Conservation (phyloP, 2,113 vertebrate species). For the Danio rerio region GRCz12tu NC_133189.1:28946501-28947000, state of each 20-base stretch:
- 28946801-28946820: conserved; percentile 60
- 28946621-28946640: not conserved
- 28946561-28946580: not conserved
- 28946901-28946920: conserved; percentile 22
- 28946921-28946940: conserved; percentile 38
- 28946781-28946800: conserved; percentile 48
- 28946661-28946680: conserved; percentile 52
- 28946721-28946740: conserved; percentile 24
- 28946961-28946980: conserved; percentile 3
- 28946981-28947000: conserved; percentile 15
- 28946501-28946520: conserved; percentile 31
- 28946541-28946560: conserved; percentile 3
- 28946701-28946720: conserved; percentile 33
- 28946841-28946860: conserved; percentile 41
- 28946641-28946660: conserved; percentile 34
- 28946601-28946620: not conserved
- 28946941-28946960: conserved; percentile 14
- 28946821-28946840: conserved; percentile 54
- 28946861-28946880: conserved; percentile 38
- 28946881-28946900: conserved; percentile 44
- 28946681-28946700: conserved; percentile 56
- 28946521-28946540: conserved; percentile 28
- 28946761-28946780: conserved; percentile 45
- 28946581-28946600: not conserved
- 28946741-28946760: conserved; percentile 44